phyloP scores from a whole-genome alignment of 2,113 vertebrate species.

The Clarias batrachus region DNA sequence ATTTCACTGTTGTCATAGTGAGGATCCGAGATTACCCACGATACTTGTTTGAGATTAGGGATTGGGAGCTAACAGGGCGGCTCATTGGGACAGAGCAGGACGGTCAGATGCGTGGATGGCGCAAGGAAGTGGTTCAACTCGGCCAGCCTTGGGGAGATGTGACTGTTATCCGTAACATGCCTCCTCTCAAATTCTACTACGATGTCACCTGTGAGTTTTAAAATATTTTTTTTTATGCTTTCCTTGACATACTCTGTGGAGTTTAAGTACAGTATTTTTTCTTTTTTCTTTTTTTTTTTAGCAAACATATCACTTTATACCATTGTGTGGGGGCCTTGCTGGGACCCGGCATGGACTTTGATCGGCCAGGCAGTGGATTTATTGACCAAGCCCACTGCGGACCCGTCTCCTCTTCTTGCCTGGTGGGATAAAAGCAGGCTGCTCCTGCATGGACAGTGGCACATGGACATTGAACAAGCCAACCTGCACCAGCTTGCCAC shows the following conservation, averaged over 20 bases:
- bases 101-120: conserved; percentile 82
- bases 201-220: conserved; percentile 88
- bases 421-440: conserved; percentile 99
- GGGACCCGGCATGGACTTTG: conserved; percentile 97
- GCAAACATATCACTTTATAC: conserved; percentile 92
- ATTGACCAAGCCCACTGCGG: conserved; percentile 88
- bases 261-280: background rate
- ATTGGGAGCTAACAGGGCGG: conserved; percentile 87
- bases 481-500: conserved; percentile 95
- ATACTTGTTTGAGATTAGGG: conserved; percentile 94
- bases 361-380: conserved; percentile 93
- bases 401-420: conserved; percentile 85
- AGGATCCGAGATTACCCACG: conserved; percentile 95
- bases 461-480: conserved; percentile 94
- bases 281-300: conserved; percentile 56
- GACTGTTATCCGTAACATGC: conserved; percentile 88
- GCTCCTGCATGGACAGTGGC: conserved; percentile 87
- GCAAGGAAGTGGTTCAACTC: conserved; percentile 80
- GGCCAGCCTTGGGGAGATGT: conserved; percentile 88
- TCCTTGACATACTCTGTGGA: background rate
- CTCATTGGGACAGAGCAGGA: conserved; percentile 89
- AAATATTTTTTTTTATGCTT: background rate
- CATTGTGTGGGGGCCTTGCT: conserved; percentile 96
- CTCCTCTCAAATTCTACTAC: conserved; percentile 94
- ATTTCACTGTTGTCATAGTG: conserved; percentile 62